Evolutionary conservation across 2,797 vertebrate species (phyloP).

Genomic region (Pantherophis alleghaniensis): DNA sequence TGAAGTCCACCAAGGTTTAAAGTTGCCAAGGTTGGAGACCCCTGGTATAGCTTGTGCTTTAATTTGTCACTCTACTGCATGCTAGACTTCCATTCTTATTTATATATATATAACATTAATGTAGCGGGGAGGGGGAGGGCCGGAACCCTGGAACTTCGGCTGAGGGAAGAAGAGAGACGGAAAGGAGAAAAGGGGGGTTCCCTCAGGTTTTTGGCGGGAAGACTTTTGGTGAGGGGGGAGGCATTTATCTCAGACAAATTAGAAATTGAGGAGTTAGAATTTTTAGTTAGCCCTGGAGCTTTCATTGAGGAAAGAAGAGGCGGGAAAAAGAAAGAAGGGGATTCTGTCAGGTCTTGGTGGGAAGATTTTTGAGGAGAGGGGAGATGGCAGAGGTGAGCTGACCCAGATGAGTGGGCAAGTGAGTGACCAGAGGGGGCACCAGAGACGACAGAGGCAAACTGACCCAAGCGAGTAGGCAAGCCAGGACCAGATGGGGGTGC

Average conservation of each 20-base stretch:
- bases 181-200: too few relatives aligned
- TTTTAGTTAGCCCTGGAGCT: not conserved
- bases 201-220: not conserved
- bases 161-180: too few relatives aligned
- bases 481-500: not conserved
- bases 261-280: not conserved
- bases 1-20: too few relatives aligned
- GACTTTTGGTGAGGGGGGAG: not conserved
- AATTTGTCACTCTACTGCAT: not conserved
- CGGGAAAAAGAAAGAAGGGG: not conserved
- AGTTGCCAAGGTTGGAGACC: too few relatives aligned
- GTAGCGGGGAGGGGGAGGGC: too few relatives aligned
- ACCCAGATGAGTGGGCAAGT: not conserved
- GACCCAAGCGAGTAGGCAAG: not conserved
- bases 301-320: not conserved
- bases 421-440: not conserved
- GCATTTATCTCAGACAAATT: not conserved
- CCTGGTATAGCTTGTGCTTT: not conserved
- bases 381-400: not conserved
- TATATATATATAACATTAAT: too few relatives aligned
- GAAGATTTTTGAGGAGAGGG: not conserved
- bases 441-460: not conserved
- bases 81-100: not conserved
- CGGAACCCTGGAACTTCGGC: too few relatives aligned
- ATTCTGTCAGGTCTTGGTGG: not conserved